Percentiles rank a stretch among this genome's conserved stretches.
Conservation (phyloP, 1,140 invertebrate genomes). For the Sarcophaga bullata region DNA sequence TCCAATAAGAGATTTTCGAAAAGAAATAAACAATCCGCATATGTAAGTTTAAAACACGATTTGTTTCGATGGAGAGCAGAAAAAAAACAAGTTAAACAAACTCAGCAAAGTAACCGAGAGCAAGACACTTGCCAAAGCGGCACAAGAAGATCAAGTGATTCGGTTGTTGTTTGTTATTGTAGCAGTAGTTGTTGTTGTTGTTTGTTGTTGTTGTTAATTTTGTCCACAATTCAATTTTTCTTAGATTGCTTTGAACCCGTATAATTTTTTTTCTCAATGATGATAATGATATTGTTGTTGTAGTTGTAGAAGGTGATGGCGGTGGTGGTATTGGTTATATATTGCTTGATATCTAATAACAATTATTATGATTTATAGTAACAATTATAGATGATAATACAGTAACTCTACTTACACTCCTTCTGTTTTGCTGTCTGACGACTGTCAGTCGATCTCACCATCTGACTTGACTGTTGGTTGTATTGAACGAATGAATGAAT, state of each 20-base stretch:
- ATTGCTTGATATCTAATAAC: not conserved
- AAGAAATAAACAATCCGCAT: constrained; percentile 22
- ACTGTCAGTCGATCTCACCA: not conserved
- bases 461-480: not conserved
- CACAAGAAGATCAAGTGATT: constrained; percentile 33
- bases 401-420: too few species aligned
- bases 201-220: not conserved
- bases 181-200: not conserved
- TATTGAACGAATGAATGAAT: too few species aligned
- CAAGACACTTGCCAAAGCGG: constrained; percentile 17
- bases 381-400: not conserved
- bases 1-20: not conserved
- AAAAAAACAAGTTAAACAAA: constrained; percentile 1
- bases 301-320: not conserved
- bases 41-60: not conserved
- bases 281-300: not conserved
- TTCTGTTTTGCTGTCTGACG: not conserved
- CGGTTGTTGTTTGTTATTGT: not conserved
- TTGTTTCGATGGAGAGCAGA: not conserved
- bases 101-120: not conserved
- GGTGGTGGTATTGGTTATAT: not conserved
- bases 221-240: not conserved
- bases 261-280: not conserved
- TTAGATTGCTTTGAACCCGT: not conserved
- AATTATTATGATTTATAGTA: not conserved